Evolutionary conservation across 1,140 invertebrate genomes (phyloP).

Genomic region (Leptinotarsa undecemlineata): DNA sequence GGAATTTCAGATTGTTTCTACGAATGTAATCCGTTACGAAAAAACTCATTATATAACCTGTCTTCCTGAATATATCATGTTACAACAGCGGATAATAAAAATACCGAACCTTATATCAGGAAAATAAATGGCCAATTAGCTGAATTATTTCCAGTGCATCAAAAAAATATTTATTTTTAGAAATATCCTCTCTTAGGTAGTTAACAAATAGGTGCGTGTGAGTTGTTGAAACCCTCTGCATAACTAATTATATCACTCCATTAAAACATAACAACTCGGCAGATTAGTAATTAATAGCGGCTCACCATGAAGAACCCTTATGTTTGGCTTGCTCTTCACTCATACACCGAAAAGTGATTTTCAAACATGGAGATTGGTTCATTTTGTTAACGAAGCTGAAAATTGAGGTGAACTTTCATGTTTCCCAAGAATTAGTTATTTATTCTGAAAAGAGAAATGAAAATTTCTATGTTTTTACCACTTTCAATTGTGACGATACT

Average conservation of each 20-base stretch:
- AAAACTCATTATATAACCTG: background rate
- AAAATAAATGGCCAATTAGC: constrained; percentile 1
- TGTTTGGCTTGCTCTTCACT: background rate
- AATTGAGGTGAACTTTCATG: too few species aligned
- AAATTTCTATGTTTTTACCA: too few species aligned
- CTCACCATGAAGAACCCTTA: constrained; percentile 4
- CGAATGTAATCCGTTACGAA: too few species aligned
- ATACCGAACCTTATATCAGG: background rate
- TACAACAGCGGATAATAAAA: background rate
- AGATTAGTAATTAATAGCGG: constrained; percentile 24
- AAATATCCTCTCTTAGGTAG: background rate
- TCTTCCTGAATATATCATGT: constrained; percentile 8
- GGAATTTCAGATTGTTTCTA: too few species aligned
- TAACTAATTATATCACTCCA: constrained; percentile 17
- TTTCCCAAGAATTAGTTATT: too few species aligned
- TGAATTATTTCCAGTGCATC: background rate
- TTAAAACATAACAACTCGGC: constrained; percentile 20
- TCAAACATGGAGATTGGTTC: too few species aligned
- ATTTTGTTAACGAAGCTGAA: too few species aligned
- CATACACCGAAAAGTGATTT: too few species aligned
- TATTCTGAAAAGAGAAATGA: too few species aligned
- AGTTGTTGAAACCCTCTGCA: constrained; percentile 9
- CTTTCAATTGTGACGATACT: too few species aligned
- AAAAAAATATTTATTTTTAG: background rate
- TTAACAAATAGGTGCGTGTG: background rate